Evolutionary conservation across 2,113 vertebrate species (phyloP).

Genomic region (zebrafish (Danio rerio)): DNA sequence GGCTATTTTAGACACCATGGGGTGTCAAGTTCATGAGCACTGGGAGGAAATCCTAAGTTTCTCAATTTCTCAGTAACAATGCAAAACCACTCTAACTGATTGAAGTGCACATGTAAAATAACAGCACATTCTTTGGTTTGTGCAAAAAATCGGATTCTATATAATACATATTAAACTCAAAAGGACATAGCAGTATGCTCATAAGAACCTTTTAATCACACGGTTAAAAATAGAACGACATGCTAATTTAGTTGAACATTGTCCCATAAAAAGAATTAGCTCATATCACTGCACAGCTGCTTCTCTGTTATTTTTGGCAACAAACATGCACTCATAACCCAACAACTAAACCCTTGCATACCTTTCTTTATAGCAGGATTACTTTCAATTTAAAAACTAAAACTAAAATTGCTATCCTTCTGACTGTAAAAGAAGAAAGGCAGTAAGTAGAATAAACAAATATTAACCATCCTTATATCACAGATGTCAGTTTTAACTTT

Average conservation of each 20-base stretch:
- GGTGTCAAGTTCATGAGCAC: neutral
- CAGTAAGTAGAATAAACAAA: neutral
- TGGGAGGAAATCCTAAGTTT: neutral
- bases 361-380: neutral
- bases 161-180: neutral
- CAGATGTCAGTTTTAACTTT: too few species aligned
- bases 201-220: neutral
- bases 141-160: neutral
- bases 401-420: neutral
- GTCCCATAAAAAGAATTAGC: neutral
- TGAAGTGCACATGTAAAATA: neutral
- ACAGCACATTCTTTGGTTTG: too few species aligned
- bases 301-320: neutral
- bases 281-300: conserved; percentile 1
- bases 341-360: neutral
- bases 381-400: neutral
- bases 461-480: too few species aligned
- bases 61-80: neutral
- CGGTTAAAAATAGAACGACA: neutral
- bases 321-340: neutral
- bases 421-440: neutral
- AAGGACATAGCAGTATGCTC: neutral
- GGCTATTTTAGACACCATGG: neutral
- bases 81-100: neutral
- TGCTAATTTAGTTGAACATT: neutral